phyloP scores from a whole-genome alignment of 1,140 invertebrate genomes.

The Procambarus virginalis region DNA sequence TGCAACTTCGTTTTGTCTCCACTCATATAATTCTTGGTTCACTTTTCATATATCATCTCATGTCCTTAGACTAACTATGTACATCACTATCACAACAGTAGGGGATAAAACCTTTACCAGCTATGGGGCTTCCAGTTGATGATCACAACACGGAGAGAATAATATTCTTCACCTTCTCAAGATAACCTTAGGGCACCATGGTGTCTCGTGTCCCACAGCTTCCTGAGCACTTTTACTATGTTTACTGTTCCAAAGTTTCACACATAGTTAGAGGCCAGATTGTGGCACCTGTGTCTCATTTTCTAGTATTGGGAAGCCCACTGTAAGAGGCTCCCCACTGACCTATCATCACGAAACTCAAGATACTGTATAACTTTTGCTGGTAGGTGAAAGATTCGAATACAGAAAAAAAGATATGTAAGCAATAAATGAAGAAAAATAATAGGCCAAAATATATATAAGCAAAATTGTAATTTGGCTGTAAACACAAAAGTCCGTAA shows the following conservation, averaged over 20 bases:
- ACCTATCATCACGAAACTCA: background rate
- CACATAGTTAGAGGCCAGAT: background rate
- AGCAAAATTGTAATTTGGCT: background rate
- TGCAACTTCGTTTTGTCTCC: background rate
- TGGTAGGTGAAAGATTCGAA: background rate
- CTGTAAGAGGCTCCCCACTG: background rate
- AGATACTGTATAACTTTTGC: background rate
- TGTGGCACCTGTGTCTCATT: background rate
- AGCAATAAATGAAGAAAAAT: background rate
- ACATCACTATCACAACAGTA: constrained; percentile 42
- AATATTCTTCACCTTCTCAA: background rate
- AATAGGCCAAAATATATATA: background rate
- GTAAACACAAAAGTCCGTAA: background rate
- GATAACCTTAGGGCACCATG: background rate
- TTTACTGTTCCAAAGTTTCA: background rate
- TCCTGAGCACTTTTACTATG: background rate
- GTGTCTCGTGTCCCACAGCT: background rate
- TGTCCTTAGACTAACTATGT: constrained; percentile 37
- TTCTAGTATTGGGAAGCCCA: background rate
- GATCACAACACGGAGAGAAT: constrained; percentile 33
- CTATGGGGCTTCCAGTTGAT: background rate
- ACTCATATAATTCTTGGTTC: background rate
- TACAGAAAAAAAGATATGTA: background rate
- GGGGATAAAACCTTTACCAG: constrained; percentile 22
- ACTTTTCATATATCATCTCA: constrained; percentile 1